Conservation (phyloP, 2,113 vertebrate genomes). For the Pseudorhombus dupliciocellatus region DNA sequence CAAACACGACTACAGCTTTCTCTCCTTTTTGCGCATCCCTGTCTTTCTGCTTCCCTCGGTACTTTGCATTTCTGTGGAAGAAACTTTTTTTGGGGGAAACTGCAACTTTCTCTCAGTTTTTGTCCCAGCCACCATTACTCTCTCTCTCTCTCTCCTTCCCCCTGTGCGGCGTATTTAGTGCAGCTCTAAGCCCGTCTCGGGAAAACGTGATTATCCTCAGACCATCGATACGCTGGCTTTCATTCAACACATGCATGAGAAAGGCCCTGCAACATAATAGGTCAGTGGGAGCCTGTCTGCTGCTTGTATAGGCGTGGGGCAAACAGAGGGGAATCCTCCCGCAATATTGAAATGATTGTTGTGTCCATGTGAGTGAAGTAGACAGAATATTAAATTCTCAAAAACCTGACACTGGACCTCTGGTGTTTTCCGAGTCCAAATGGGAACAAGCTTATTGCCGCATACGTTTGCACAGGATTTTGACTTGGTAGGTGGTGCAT, state of each 20-base stretch:
- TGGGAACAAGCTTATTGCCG: too few relatives aligned
- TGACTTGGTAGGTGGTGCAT: too few relatives aligned
- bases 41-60: background rate
- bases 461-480: too few relatives aligned
- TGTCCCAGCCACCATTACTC: conserved; percentile 17
- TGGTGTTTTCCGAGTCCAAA: too few relatives aligned
- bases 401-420: background rate
- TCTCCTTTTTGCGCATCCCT: background rate
- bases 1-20: background rate
- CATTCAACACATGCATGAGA: conserved; percentile 79
- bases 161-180: conserved; percentile 64
- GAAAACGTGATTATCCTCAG: conserved; percentile 77
- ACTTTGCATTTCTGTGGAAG: background rate
- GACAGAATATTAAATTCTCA: background rate
- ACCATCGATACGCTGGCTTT: conserved; percentile 68
- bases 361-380: conserved; percentile 25
- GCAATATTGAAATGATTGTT: conserved; percentile 61
- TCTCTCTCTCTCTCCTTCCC: background rate
- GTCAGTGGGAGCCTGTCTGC: conserved; percentile 79
- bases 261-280: conserved; percentile 79
- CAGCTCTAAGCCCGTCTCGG: conserved; percentile 67
- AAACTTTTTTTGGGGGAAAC: background rate
- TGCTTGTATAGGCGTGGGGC: conserved; percentile 59
- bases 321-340: conserved; percentile 51
- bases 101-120: conserved; percentile 27